phyloP scores from a whole-genome alignment of 2,888 invertebrate species.

The Trimorus sp. region DNA sequence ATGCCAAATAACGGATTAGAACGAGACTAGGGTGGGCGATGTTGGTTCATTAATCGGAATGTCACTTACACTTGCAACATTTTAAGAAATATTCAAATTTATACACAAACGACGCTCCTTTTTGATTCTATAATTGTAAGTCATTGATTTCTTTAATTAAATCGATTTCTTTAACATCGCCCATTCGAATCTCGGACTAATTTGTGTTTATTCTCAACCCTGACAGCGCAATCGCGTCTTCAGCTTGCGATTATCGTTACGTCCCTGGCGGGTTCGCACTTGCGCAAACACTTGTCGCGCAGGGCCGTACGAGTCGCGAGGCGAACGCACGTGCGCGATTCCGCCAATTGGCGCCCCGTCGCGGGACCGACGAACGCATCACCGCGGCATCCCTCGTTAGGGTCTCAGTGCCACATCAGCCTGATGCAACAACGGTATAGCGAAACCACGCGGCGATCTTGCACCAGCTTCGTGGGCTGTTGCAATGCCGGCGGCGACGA shows the following conservation, averaged over 20 bases:
- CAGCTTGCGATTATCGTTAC: slow-evolving; percentile 2
- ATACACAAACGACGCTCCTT: too few species aligned
- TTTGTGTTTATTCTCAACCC: too few species aligned
- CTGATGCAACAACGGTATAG: slow-evolving; percentile 54
- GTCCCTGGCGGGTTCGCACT: slow-evolving; percentile 45
- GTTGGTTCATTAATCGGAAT: too few species aligned
- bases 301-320: slow-evolving; percentile 32
- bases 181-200: too few species aligned
- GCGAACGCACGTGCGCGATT: slow-evolving; percentile 42
- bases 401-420: slow-evolving; percentile 75
- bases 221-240: too few species aligned
- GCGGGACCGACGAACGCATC: slow-evolving; percentile 10
- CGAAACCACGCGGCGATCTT: slow-evolving; percentile 40
- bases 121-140: too few species aligned
- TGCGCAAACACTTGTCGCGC: slow-evolving; percentile 46
- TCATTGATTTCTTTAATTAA: too few species aligned
- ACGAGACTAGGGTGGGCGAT: too few species aligned
- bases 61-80: too few species aligned
- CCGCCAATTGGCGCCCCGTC: slow-evolving; percentile 24
- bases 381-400: slow-evolving; percentile 77
- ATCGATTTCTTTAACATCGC: too few species aligned
- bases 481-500: slow-evolving; percentile 51
- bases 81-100: too few species aligned
- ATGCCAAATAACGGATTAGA: too few species aligned
- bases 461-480: slow-evolving; percentile 52